Evolutionary conservation across 2,113 vertebrate genomes (phyloP), one percentile per base, ranked within the genome.

Genomic region (Malaclemys terrapin): DNA sequence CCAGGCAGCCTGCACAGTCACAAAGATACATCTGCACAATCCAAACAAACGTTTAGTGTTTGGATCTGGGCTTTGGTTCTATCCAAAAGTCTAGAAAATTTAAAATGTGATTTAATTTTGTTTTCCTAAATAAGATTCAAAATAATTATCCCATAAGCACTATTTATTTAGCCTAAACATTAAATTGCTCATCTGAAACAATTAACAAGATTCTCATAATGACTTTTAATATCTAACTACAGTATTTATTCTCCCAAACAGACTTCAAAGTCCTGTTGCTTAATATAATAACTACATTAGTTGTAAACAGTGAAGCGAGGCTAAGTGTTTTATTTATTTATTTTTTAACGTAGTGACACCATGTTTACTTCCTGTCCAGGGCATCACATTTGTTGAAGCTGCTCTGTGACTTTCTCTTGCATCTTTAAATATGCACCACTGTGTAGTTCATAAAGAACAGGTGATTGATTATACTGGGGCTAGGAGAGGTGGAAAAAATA

Each of bases 101-200:
- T 78, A 78, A 95, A 80, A 42, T 80, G 62, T 47, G 16, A 50
- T 89, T 95, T 54, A 20, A 94, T 96, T 97, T 89, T 96, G 89
- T 97, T 98, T 96, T 97, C 88, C 90, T 94, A 95, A 97, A 96
- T 94, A 96, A 88, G 84, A 85, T 97, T 95, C 93, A 96, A 94
- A 88, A 89, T 97, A 97, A 97, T 97, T 97, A 93, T 93, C 90
- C 91, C 25, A 53, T 93, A 56, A 91, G 92, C 91, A 89, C 92
- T 95, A 89, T 89, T 97, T 96, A 80, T 94, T 98, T 97, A 88
- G 80, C 86, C 85, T 97, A 97, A 94, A 89, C 95, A 96, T 93
- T 94, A 97, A 97, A 88, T 94, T 97, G 96, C 72, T 97, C 86
- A 27, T 95, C 89, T 31, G 35, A 95, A 98, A 95, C 80, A 95